Percentiles rank a stretch among this genome's conserved stretches.
Conservation (phyloP, 53 echinoderm and acorn worm genomes). For the Astropecten irregularis region DNA sequence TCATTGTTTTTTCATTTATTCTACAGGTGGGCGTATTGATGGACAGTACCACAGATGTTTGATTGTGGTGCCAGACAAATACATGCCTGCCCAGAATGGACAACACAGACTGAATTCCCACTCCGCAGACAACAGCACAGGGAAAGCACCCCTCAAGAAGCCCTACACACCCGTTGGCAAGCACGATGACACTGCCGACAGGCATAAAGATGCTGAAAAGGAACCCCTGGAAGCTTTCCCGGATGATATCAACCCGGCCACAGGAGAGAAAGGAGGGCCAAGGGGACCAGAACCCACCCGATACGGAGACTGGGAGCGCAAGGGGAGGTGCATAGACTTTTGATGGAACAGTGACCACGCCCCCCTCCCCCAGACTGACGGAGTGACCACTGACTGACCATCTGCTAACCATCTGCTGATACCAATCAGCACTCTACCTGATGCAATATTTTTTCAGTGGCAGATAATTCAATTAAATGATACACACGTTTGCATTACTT, state of each 20-base stretch:
- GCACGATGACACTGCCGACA: constrained; percentile 71
- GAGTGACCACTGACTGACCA: too few species aligned
- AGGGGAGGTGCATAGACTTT: constrained; percentile 94
- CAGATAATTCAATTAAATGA: too few species aligned
- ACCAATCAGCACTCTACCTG: too few species aligned
- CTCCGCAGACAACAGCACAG: constrained; percentile 12
- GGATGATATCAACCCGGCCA: constrained; percentile 85
- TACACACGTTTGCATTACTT: too few species aligned
- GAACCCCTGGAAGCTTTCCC: constrained; percentile 87
- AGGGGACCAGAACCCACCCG: constrained; percentile 93
- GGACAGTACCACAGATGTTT: neutral
- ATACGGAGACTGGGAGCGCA: constrained; percentile 97
- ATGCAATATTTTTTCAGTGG: too few species aligned
- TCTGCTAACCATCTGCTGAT: too few species aligned
- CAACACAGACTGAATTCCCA: constrained; percentile 15
- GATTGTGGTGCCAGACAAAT: neutral
- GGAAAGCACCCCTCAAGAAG: constrained; percentile 80
- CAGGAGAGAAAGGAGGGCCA: constrained; percentile 96
- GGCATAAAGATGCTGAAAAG: constrained; percentile 82
- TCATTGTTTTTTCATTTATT: too few species aligned
- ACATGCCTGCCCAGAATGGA: neutral
- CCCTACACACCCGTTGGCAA: constrained; percentile 88
- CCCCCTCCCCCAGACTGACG: too few species aligned
- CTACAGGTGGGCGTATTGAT: too few species aligned
- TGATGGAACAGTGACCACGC: too few species aligned